phyloP scores from a whole-genome alignment of 2,113 vertebrate species.

The Antechinus flavipes region DNA sequence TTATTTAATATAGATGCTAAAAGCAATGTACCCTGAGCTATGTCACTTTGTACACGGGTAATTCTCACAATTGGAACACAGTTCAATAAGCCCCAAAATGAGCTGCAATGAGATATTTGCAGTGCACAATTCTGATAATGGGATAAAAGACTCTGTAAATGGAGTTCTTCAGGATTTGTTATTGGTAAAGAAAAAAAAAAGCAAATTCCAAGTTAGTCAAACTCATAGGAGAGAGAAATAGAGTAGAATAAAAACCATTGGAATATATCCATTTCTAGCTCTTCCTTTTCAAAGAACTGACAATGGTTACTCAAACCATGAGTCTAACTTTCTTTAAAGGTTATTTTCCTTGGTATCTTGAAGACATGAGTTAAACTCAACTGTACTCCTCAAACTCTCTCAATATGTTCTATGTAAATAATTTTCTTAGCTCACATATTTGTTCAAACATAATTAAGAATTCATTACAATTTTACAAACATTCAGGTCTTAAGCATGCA shows the following conservation, averaged over 20 bases:
- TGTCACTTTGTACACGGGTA: not conserved
- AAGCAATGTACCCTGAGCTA: not conserved
- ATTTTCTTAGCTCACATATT: not conserved
- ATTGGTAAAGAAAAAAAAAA: not conserved
- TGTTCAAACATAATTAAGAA: not conserved
- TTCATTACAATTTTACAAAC: not conserved
- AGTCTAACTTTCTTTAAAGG: not conserved
- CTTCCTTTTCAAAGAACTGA: accelerated
- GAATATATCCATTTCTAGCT: not conserved
- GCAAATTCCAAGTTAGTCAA: not conserved
- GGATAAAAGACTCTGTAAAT: conserved; percentile 13
- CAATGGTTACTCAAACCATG: accelerated
- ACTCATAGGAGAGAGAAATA: not conserved
- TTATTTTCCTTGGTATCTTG: not conserved
- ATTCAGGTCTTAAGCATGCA: not conserved
- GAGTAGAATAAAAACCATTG: accelerated
- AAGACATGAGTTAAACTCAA: not conserved
- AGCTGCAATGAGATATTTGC: conserved; percentile 46
- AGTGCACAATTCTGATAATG: conserved; percentile 20
- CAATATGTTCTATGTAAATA: not conserved
- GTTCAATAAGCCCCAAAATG: conserved; percentile 59
- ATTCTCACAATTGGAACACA: conserved; percentile 26
- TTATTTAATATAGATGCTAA: not conserved
- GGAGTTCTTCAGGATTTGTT: not conserved
- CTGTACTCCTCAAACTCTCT: not conserved